Evolutionary conservation across 2,888 invertebrate species (phyloP).

Genomic region (Melinopterus prodromus): DNA sequence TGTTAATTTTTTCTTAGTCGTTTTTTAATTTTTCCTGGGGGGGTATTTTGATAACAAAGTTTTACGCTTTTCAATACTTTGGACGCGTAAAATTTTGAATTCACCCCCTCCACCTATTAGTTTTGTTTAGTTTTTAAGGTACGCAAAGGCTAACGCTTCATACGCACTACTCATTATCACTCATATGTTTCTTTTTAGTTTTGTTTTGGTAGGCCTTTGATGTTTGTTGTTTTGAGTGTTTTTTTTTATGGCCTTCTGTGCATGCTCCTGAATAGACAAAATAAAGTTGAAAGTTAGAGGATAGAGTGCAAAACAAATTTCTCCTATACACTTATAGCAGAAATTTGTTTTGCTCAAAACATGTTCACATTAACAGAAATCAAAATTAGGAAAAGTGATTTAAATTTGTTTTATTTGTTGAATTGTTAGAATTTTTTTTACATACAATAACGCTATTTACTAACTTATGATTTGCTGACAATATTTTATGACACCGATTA

Average conservation of each 20-base stretch:
- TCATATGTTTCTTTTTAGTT: not conserved
- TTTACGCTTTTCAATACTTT: slow-evolving; percentile 10
- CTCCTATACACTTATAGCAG: too few relatives aligned
- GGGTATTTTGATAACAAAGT: slow-evolving; percentile 20
- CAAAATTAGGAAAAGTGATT: too few relatives aligned
- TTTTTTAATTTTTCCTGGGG: not conserved
- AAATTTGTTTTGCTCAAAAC: too few relatives aligned
- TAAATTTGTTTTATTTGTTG: too few relatives aligned
- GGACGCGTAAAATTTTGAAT: not conserved
- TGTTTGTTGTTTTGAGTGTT: not conserved
- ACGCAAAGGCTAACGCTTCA: slow-evolving; percentile 18
- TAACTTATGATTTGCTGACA: too few relatives aligned
- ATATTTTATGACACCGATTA: too few relatives aligned
- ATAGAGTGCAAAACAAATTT: too few relatives aligned
- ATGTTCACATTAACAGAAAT: too few relatives aligned
- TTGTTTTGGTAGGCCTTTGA: not conserved
- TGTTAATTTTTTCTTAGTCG: slow-evolving; percentile 49
- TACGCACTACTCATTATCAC: slow-evolving; percentile 6
- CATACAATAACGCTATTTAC: too few relatives aligned
- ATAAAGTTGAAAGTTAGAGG: too few relatives aligned
- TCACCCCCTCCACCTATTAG: not conserved
- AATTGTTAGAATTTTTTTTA: too few relatives aligned
- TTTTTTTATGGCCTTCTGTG: not conserved
- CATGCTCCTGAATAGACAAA: not conserved
- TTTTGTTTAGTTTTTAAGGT: slow-evolving; percentile 21